Evolutionary conservation across 92 coral and sea anemone genomes (phyloP).

Genomic region (Actinostola sp.): DNA sequence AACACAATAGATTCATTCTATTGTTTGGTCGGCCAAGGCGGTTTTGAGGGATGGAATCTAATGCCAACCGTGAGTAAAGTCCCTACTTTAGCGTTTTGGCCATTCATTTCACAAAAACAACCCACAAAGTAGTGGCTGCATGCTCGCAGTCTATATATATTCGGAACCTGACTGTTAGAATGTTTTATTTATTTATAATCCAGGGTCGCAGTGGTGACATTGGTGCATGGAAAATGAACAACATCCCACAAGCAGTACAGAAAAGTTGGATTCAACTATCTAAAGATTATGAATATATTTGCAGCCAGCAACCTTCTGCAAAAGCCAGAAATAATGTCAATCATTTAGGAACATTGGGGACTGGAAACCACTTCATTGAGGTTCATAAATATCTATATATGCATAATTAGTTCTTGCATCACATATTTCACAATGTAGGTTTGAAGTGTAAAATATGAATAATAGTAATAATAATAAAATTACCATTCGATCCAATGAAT

Average conservation of each 20-base stretch:
- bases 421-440: no score
- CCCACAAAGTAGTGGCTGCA: background rate
- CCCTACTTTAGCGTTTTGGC: no score
- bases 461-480: background rate
- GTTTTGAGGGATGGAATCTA: no score
- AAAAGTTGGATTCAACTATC: constrained; percentile 57
- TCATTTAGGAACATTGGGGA: constrained; percentile 85
- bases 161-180: background rate
- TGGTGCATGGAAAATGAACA: constrained; percentile 73
- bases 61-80: no score
- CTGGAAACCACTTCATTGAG: constrained; percentile 89
- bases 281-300: constrained; percentile 69
- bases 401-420: background rate
- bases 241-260: constrained; percentile 48
- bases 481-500: no score
- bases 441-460: background rate
- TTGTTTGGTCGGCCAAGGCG: no score
- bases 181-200: background rate
- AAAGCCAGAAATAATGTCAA: constrained; percentile 64
- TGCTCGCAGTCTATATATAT: background rate
- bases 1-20: no score
- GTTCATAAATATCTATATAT: constrained; percentile 7
- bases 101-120: no score
- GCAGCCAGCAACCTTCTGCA: constrained; percentile 64
- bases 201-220: constrained; percentile 73